Base-by-base conservation (phyloP, 1,140 invertebrate genomes). In the Drosophila ambigua region DNA sequence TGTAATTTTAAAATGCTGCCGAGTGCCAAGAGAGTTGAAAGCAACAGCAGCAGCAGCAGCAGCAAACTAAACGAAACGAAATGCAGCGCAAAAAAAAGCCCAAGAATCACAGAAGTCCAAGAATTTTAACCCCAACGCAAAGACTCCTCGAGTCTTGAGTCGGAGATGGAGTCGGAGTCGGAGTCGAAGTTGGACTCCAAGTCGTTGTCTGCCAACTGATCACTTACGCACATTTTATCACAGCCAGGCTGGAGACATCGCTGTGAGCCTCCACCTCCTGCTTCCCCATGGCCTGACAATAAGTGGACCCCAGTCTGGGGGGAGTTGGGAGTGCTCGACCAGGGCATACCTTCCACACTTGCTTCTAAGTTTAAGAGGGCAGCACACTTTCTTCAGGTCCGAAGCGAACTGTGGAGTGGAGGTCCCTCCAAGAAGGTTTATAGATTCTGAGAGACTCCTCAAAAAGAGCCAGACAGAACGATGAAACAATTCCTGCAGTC, bases 171-270 rank as follows among this genome's bases (percentile, higher is more conserved):
- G 20, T 49, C 54, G 13, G 6, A 68, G 49, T 39, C 55, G 15
- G 8, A 63, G 15, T 49, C 49, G 39, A 11, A 64, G n/a, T 64
- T 9, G 13, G 43, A 61, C 35, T 59, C 60, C 4, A n/a, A 54
- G 58, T 75, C 58, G 59, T 54, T 64, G 59, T 77, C 78, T 61
- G 77, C 67, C 46, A 62, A 78, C 79, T 82, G 79, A 82, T 82
- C 79, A 82, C 79, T 82, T 82, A 82, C 79, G 83, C 83, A 87
- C 83, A 87, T 87, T 87, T 87, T 87, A 87, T 87, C 83, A 87
- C 83, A 87, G 83, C 83, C 83, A 87, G 45, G 60, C 79, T 87
- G 83, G 83, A 82, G 79, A 82, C 79, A 74, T 81, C 75, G 77
- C 65, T 43, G 31, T 7, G 35, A 54, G 72, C 73, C 63, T 45